These are phyloP conservation scores for Augochlorella aurata DNA, from an alignment of 2,888 invertebrate species.

Conservation along the genomic window DNA sequence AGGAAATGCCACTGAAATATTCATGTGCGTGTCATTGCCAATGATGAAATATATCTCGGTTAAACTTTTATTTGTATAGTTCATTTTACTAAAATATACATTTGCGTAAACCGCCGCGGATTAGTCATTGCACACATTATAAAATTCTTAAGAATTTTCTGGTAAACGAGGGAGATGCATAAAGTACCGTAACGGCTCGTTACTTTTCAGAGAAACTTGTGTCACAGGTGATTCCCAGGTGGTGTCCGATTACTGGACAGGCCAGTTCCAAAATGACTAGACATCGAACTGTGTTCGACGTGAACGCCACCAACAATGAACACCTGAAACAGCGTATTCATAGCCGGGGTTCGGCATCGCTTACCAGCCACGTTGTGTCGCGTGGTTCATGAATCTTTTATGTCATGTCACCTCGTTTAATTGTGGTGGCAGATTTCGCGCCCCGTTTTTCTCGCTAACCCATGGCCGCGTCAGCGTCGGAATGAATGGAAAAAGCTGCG, in stretches of 20 bases:
- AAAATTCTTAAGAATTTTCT: background rate
- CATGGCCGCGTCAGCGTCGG: background rate
- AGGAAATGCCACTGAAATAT: too few species aligned
- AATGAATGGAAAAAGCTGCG: background rate
- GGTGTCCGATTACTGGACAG: background rate
- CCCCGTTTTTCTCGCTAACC: background rate
- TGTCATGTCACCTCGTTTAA: background rate
- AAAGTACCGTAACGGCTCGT: background rate
- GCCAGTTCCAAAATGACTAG: background rate
- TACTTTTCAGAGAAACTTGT: background rate
- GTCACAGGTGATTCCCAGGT: background rate
- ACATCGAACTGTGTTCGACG: background rate
- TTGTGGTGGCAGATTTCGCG: background rate
- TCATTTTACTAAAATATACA: too few species aligned
- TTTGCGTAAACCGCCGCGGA: too few species aligned
- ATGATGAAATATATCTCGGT: too few species aligned
- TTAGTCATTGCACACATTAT: too few species aligned
- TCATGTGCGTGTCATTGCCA: too few species aligned
- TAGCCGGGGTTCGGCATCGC: too few species aligned
- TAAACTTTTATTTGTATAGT: too few species aligned
- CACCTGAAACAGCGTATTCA: constrained; percentile 5
- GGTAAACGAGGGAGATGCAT: too few species aligned
- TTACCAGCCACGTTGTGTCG: background rate
- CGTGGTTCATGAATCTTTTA: constrained; percentile 13
- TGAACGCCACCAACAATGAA: too few species aligned